These are phyloP conservation scores for Acrocera orbiculus DNA, from an alignment of 2,888 invertebrate genomes.

Conservation along the genomic window DNA sequence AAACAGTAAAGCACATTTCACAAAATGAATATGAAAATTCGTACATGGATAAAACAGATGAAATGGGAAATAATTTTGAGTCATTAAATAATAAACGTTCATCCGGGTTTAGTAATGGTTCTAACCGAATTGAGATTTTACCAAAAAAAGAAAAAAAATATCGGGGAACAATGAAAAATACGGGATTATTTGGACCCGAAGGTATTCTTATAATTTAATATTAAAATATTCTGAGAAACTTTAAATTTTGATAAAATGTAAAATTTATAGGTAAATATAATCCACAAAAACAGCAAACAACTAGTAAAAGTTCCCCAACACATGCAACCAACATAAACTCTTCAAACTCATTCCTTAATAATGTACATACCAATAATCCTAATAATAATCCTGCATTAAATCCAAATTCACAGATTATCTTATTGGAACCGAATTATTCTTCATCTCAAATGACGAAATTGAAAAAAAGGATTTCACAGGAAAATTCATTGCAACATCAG, in stretches of 20 bases:
- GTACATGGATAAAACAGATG: no score
- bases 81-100: no score
- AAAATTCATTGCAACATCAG: constrained; percentile 8
- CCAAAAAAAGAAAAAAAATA: constrained; percentile 13
- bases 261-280: constrained; percentile 9
- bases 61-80: no score
- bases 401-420: constrained; percentile 10
- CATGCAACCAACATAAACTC: constrained; percentile 5
- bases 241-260: neutral
- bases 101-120: no score
- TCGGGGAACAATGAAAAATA: constrained; percentile 12
- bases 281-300: constrained; percentile 9
- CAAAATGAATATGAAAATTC: no score
- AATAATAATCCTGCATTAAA: constrained; percentile 9
- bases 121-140: no score
- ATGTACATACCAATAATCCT: constrained; percentile 8
- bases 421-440: no score
- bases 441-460: no score
- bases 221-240: neutral
- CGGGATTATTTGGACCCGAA: constrained; percentile 14
- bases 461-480: constrained; percentile 6
- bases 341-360: constrained; percentile 5
- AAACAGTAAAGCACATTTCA: no score
- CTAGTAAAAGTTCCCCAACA: constrained; percentile 8
- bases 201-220: constrained; percentile 7